Base-by-base conservation (phyloP, 2,113 vertebrate species). In the Corvus moneduloides region DNA sequence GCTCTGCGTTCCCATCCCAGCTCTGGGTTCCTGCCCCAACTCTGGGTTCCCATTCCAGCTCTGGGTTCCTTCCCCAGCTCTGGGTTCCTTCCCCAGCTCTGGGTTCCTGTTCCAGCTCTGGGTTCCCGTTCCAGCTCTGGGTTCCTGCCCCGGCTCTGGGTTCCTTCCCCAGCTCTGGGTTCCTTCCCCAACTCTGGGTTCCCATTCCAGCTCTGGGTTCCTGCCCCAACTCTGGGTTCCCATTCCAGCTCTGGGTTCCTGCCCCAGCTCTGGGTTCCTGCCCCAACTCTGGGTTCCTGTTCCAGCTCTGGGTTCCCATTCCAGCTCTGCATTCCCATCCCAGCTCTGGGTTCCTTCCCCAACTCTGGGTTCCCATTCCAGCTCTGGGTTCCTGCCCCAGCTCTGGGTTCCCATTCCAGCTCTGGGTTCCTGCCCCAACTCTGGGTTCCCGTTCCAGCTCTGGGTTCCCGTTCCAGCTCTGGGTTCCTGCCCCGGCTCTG, bases 1-100 rank as follows among this genome's bases (percentile, higher is more conserved):
- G 39, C 8, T 0, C 4, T 4, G n/a, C n/a, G 44, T 15, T 51
- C 55, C 44, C 20, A 16, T 8, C 9, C 0, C 0, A 46, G 11
- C 44, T 5, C 44, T 48, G 28, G 30, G 20, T 62, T 20, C 24
- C n/a, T 7, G n/a, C n/a, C n/a, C n/a, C n/a, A n/a, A n/a, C n/a
- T n/a, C n/a, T n/a, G n/a, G n/a, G n/a, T n/a, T n/a, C n/a, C n/a
- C n/a, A 6, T 28, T 13, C 24, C 46, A 9, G 11, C 58, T 3
- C n/a, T 24, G 30, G 41, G 16, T 67, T 22, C 30, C 32, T 4
- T 1, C 4, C 5, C 77, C 52, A 56, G n/a, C 8, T 1, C 4
- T 4, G n/a, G 21, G 56, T 35, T n/a, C 20, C 21, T 7, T 2
- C 3, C 4, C 58, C 28, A 52, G 20, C 19, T 1, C 49, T 16